Percentiles rank a stretch among this genome's conserved stretches.
Conservation (phyloP, 2,113 vertebrate genomes). For the Castor canadensis region DNA sequence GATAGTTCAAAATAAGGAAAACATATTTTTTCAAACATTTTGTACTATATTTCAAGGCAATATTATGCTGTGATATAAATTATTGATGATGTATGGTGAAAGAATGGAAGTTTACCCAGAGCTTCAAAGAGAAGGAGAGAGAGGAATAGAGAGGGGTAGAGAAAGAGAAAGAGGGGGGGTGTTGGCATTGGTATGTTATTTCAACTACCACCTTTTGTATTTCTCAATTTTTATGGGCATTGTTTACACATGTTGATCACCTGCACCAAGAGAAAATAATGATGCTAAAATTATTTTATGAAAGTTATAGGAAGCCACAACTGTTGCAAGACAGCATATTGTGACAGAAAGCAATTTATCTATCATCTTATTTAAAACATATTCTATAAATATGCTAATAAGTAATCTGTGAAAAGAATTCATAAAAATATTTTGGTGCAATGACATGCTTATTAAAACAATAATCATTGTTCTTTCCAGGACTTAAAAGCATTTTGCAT, state of each 20-base stretch:
- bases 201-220: neutral
- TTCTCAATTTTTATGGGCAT: neutral
- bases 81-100: neutral
- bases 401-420: constrained; percentile 28
- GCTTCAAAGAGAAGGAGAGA: neutral
- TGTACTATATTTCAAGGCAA: constrained; percentile 47
- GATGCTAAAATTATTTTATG: neutral
- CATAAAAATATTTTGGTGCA: constrained; percentile 51
- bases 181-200: neutral
- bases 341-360: neutral
- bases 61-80: constrained; percentile 26
- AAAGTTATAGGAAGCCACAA: neutral
- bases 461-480: constrained; percentile 12
- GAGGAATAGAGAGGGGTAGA: neutral
- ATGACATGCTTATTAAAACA: constrained; percentile 50
- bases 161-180: neutral
- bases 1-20: constrained; percentile 67
- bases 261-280: neutral
- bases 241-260: neutral
- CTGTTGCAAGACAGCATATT: neutral
- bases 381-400: constrained; percentile 12
- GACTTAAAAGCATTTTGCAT: constrained; percentile 36
- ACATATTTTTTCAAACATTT: constrained; percentile 16
- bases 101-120: neutral
- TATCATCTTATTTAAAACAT: neutral